phyloP scores from a whole-genome alignment of 2,113 vertebrate species.

The Mugil cephalus region DNA sequence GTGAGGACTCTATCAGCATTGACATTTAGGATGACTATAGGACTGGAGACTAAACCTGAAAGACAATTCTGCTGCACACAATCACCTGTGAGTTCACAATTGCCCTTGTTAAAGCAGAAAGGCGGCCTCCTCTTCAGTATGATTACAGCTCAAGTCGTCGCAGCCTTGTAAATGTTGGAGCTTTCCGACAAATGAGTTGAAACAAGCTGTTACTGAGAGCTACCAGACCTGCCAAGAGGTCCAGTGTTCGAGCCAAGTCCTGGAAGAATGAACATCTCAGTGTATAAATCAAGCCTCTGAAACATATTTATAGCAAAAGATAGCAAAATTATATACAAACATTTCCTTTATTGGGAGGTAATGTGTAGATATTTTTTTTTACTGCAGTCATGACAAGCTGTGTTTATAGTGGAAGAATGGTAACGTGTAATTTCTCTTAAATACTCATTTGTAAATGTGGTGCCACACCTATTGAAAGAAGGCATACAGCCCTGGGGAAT shows the following conservation, averaged over 20 bases:
- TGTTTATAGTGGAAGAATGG: conserved; percentile 6
- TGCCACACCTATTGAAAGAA: conserved; percentile 5
- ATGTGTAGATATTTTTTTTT: not conserved
- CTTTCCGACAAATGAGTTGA: not conserved
- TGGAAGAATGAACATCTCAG: not conserved
- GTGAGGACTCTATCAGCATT: not conserved
- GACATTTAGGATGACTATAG: not conserved
- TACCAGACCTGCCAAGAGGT: conserved; percentile 9
- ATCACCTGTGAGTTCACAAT: not conserved
- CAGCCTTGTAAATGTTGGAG: not conserved
- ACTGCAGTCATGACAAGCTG: not conserved
- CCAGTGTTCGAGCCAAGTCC: conserved; percentile 4
- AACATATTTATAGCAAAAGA: conserved; percentile 4
- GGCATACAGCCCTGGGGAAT: conserved; percentile 37
- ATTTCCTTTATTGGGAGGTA: conserved; percentile 4
- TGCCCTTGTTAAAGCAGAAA: not conserved
- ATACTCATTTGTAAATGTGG: not conserved
- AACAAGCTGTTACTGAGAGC: not conserved
- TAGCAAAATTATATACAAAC: not conserved
- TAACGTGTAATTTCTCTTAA: not conserved
- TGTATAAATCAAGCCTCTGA: conserved; percentile 7
- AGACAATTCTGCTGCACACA: not conserved
- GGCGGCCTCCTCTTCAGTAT: not conserved
- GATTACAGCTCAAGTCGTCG: not conserved
- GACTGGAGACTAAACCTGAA: not conserved